Conservation (phyloP, 2,888 invertebrate genomes). For the Venustoraphidia nigricollis region DNA sequence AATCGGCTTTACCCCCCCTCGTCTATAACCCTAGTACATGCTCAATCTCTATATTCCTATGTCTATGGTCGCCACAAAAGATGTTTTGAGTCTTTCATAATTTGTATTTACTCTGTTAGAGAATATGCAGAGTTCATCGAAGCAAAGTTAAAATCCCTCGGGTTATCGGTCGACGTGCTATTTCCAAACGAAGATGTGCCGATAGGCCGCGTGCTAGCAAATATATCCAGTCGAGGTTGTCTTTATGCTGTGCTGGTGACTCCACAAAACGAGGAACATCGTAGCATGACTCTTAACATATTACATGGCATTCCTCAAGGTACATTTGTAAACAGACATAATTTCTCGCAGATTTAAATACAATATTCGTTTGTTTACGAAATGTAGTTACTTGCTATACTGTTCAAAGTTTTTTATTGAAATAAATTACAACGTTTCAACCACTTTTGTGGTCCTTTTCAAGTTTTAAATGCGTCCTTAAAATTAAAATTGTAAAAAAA, state of each 20-base stretch:
- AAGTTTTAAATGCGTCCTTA: too few relatives aligned
- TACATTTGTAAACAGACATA: slow-evolving; percentile 21
- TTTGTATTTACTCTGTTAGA: slow-evolving; percentile 25
- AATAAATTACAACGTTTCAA: too few relatives aligned
- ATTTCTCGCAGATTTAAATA: too few relatives aligned
- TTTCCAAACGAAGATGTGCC: slow-evolving; percentile 85
- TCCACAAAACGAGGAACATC: slow-evolving; percentile 70
- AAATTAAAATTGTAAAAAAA: too few relatives aligned
- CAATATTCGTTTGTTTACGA: neutral
- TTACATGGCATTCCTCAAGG: slow-evolving; percentile 83
- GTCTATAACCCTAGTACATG: too few relatives aligned
- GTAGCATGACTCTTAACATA: slow-evolving; percentile 78
- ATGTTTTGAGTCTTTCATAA: neutral
- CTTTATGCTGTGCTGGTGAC: slow-evolving; percentile 79
- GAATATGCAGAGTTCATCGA: slow-evolving; percentile 85
- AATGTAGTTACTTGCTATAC: too few relatives aligned
- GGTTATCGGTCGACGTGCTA: slow-evolving; percentile 70
- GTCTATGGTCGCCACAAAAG: too few relatives aligned
- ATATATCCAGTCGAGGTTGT: slow-evolving; percentile 76
- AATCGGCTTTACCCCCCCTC: too few relatives aligned
- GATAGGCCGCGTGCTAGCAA: slow-evolving; percentile 62
- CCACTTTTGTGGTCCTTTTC: too few relatives aligned
- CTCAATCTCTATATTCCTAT: too few relatives aligned
- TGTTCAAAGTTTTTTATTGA: too few relatives aligned
- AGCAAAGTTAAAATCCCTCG: slow-evolving; percentile 57